phyloP scores from a whole-genome alignment of 2,888 invertebrate species.

The Nudaria mundana region DNA sequence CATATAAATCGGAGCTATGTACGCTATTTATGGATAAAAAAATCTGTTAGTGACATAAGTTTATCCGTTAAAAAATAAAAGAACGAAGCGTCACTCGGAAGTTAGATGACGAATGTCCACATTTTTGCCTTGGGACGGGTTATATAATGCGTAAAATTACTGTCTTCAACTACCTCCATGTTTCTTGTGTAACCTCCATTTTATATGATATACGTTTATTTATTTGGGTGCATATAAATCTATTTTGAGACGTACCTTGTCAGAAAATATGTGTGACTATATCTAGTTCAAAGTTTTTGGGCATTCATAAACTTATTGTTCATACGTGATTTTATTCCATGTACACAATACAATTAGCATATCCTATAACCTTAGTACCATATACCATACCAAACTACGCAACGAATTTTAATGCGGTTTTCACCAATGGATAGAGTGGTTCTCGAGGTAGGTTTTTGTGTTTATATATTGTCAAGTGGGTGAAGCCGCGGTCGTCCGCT shows the following conservation, averaged over 20 bases:
- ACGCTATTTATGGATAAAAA: conserved; percentile 62
- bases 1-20: conserved; percentile 45
- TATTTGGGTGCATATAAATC: conserved; percentile 38
- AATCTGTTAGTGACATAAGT: conserved; percentile 66
- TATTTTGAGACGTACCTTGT: conserved; percentile 30
- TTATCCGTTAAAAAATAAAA: conserved; percentile 65
- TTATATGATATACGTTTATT: conserved; percentile 39
- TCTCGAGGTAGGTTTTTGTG: too few species aligned
- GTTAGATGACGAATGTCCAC: conserved; percentile 68
- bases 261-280: too few species aligned
- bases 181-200: conserved; percentile 44
- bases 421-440: too few species aligned
- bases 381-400: too few species aligned
- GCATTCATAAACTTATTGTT: too few species aligned
- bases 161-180: conserved; percentile 65
- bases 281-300: too few species aligned
- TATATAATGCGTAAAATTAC: conserved; percentile 78
- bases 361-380: too few species aligned
- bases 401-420: too few species aligned
- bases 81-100: conserved; percentile 48
- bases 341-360: too few species aligned
- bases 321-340: too few species aligned
- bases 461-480: too few species aligned
- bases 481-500: too few species aligned
- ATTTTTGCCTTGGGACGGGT: conserved; percentile 62